Percentiles rank a stretch among this genome's conserved stretches.
These are phyloP conservation scores for Synergus umbraculus DNA, from an alignment of 2,888 invertebrate species.

Conservation along the genomic window DNA sequence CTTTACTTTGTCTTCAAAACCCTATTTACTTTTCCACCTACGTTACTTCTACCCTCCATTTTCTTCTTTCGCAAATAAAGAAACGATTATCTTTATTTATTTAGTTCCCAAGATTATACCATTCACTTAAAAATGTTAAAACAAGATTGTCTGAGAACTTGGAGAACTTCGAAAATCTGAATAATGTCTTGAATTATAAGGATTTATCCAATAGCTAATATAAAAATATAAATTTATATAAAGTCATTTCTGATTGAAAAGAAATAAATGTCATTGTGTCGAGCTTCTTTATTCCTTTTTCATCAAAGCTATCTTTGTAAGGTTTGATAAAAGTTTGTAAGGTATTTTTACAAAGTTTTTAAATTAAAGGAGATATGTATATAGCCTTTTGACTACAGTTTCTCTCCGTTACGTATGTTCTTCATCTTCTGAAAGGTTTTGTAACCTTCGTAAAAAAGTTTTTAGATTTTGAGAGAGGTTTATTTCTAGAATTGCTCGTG, in stretches of 20 bases:
- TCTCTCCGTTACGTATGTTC: not conserved
- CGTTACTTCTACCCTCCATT: not conserved
- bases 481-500: not conserved
- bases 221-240: no score
- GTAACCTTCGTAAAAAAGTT: not conserved
- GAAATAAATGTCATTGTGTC: no score
- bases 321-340: not conserved
- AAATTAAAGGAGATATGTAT: not conserved
- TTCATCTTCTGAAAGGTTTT: not conserved
- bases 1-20: conserved; percentile 3
- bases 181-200: no score
- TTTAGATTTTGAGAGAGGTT: not conserved
- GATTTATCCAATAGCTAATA: no score
- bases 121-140: not conserved
- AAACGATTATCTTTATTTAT: not conserved
- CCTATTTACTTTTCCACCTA: not conserved
- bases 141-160: not conserved
- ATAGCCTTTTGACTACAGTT: not conserved
- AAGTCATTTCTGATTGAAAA: no score
- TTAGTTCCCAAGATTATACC: not conserved
- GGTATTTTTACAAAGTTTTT: not conserved
- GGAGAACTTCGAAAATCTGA: not conserved
- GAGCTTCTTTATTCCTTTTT: no score
- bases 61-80: not conserved
- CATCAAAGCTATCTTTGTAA: no score